phyloP scores from a whole-genome alignment of 2,797 vertebrate genomes.

The Pantherophis vulpinus region DNA sequence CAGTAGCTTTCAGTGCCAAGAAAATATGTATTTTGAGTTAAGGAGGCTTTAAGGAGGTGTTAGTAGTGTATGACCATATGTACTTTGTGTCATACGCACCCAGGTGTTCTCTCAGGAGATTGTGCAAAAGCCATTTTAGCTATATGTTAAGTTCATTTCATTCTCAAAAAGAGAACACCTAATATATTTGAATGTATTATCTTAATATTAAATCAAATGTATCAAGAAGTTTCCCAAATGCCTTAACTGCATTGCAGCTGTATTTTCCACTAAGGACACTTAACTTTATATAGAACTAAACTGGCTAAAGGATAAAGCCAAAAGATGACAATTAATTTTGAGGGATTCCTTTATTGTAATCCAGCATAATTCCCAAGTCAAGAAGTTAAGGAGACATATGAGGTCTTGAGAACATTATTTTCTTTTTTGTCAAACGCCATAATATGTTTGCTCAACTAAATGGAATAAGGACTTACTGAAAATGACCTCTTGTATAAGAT shows the following conservation, averaged over 20 bases:
- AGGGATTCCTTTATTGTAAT: background rate
- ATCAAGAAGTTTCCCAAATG: background rate
- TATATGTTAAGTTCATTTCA: background rate
- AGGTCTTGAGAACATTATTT: background rate
- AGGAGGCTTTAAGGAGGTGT: background rate
- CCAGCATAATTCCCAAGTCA: background rate
- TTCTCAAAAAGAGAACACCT: background rate
- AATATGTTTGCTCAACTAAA: background rate
- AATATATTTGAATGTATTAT: background rate
- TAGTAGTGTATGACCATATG: background rate
- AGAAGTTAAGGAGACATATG: background rate
- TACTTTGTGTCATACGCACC: background rate
- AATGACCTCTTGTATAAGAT: background rate
- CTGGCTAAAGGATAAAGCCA: background rate
- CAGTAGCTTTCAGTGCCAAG: background rate
- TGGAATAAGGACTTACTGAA: background rate
- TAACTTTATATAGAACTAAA: background rate
- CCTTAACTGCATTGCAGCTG: background rate
- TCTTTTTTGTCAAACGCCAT: background rate
- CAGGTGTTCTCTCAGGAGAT: background rate
- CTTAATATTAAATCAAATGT: background rate
- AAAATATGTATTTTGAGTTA: background rate
- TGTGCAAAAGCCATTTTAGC: background rate
- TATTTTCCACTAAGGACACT: background rate
- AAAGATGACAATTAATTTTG: background rate